These are phyloP conservation scores for Macaca fascicularis DNA, from an alignment of 2,113 vertebrate genomes.

Conservation along the genomic window DNA sequence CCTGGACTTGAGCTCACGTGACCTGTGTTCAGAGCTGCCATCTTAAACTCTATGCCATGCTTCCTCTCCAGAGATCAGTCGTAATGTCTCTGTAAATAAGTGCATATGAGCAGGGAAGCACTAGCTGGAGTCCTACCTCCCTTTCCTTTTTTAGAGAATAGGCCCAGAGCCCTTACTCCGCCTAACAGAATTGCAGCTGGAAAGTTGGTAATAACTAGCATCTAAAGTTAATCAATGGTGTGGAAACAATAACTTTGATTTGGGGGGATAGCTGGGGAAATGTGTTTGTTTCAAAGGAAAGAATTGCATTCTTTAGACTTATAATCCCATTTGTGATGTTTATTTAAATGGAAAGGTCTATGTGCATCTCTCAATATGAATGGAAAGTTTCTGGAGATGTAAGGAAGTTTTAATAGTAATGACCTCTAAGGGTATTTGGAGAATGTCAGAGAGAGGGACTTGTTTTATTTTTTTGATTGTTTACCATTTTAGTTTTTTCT, in stretches of 20 bases:
- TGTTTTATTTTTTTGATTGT: constrained; percentile 10
- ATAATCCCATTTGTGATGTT: not conserved
- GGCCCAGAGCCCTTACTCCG: not conserved
- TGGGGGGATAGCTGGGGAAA: too few species aligned
- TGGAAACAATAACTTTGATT: not conserved
- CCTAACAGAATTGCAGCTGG: not conserved
- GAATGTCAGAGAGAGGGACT: not conserved
- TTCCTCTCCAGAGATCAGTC: not conserved
- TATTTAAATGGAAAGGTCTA: not conserved
- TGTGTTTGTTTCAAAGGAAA: not conserved
- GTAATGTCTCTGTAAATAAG: not conserved
- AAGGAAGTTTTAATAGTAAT: not conserved
- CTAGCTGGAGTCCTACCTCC: not conserved
- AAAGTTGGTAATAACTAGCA: not conserved
- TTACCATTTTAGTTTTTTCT: not conserved
- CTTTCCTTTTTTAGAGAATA: not conserved
- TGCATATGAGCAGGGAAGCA: accelerated
- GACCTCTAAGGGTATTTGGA: not conserved
- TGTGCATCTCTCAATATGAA: not conserved
- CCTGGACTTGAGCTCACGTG: not conserved
- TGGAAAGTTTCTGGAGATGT: constrained; percentile 24
- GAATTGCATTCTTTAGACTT: not conserved
- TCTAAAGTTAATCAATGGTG: too few species aligned
- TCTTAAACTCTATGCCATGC: not conserved
- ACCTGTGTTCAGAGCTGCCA: not conserved